Conservation (phyloP, 1,140 invertebrate species). For the Diachasma alloeum region DNA sequence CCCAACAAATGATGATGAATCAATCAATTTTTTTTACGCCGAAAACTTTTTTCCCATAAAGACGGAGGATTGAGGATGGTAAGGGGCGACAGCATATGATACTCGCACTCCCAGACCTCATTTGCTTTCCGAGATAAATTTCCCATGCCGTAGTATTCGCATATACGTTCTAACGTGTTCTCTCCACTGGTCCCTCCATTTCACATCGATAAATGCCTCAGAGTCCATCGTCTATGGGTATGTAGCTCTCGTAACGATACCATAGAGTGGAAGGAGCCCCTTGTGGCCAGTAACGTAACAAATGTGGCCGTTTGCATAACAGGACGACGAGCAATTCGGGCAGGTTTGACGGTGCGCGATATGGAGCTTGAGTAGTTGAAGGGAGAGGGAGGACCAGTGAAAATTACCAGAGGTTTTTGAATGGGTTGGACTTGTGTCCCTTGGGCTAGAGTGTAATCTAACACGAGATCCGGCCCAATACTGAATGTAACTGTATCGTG, state of each 20-base stretch:
- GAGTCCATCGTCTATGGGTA: not conserved
- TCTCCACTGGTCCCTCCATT: slow-evolving; percentile 6
- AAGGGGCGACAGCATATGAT: slow-evolving; percentile 32
- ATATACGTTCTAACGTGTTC: not conserved
- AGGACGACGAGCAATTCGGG: slow-evolving; percentile 65
- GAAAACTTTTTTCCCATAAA: not conserved
- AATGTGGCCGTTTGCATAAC: slow-evolving; percentile 66
- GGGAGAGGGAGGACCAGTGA: not conserved
- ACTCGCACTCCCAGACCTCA: slow-evolving; percentile 30
- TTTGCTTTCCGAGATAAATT: slow-evolving; percentile 32
- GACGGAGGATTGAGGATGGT: slow-evolving; percentile 31
- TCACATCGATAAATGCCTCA: not conserved
- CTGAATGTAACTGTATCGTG: not conserved
- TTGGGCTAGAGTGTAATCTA: slow-evolving; percentile 54
- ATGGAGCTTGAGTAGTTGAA: slow-evolving; percentile 58
- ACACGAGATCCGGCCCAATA: slow-evolving; percentile 38
- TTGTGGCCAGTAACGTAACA: slow-evolving; percentile 62
- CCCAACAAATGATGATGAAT: too few species aligned
- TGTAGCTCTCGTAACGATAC: slow-evolving; percentile 26
- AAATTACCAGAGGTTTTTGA: slow-evolving; percentile 8
- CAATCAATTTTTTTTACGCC: too few species aligned
- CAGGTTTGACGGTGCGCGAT: slow-evolving; percentile 66
- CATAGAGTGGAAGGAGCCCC: slow-evolving; percentile 56
- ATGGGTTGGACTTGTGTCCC: slow-evolving; percentile 36
- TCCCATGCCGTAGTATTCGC: not conserved